Percentiles rank a stretch among this genome's conserved stretches.
Evolutionary conservation across 2,113 vertebrate genomes (phyloP).

Genomic region (Stercorarius parasiticus): DNA sequence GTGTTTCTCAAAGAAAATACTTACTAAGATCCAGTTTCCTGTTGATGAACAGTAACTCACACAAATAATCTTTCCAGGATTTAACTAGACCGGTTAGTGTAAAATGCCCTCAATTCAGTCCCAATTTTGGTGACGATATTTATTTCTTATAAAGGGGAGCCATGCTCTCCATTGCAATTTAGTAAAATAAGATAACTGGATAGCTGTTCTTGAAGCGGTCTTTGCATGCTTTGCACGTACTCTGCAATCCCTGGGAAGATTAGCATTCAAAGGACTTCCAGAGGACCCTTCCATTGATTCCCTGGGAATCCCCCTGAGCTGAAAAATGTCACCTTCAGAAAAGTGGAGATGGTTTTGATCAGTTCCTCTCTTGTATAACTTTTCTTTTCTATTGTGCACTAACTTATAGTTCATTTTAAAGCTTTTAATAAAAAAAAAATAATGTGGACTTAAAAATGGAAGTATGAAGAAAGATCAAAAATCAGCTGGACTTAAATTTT

Average conservation of each 20-base stretch:
- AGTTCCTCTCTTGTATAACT: background rate
- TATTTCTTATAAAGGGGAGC: background rate
- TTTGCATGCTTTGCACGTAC: rapidly evolving
- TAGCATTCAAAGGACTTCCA: background rate
- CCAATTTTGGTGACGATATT: background rate
- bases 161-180: background rate
- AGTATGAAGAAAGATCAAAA: background rate
- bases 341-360: background rate
- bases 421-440: background rate
- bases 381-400: background rate
- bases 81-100: background rate
- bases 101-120: background rate
- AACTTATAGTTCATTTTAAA: background rate
- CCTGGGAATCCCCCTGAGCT: background rate
- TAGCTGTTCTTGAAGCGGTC: background rate
- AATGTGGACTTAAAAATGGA: background rate
- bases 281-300: background rate
- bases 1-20: background rate
- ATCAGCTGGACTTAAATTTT: background rate
- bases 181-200: background rate
- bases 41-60: background rate
- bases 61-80: background rate
- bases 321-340: background rate
- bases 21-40: background rate
- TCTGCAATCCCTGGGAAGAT: background rate